Base-by-base conservation (phyloP, 2,113 vertebrate genomes). In the Mustela lutreola region DNA sequence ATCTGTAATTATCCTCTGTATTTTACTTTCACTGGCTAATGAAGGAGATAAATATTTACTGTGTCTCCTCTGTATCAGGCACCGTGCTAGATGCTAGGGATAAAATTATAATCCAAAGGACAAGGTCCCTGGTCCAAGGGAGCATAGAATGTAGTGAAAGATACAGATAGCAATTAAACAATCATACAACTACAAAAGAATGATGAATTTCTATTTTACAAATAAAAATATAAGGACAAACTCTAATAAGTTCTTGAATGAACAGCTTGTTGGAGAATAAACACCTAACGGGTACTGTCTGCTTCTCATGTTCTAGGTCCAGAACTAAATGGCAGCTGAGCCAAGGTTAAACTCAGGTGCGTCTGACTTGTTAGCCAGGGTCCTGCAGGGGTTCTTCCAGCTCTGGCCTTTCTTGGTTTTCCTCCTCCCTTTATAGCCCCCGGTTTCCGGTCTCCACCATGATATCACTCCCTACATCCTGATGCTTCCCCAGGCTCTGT, bases 201-300 rank as follows among this genome's bases (percentile, higher is more conserved):
- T 60, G 58, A 60, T 60, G 58, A 62, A 26, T 62, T 62, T 62
- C 60, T 26, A 62, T 62, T 62, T 62, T 18, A 82, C 48, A n/a
- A 39, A 95, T 48, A 31, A 81, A 65, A 65, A 65, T 33, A 39
- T 42, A 39, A 53, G 8, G 78, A 79, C 71, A 73, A 65, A 93
- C 79, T 86, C 36, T 95, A 83, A 56, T 22, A 63, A 28, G 63
- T 75, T 19, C 15, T 79, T 10, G 2, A 39, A 56, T 63, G 71
- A 89, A 62, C 71, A 80, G 56, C 71, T 85, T 85, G 12, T 45
- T 73, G 71, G 62, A 76, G 62, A 91, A 93, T 71, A 53, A 79
- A 65, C 16, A 22, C 19, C 24, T 84, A 24, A 33, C 36, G 58
- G 15, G 33, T 79, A 39, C 19, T 56, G 8, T 24, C 26, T 7